These are phyloP conservation scores for Tortrix viridana DNA, from an alignment of 2,888 invertebrate genomes.

Conservation along the genomic window DNA sequence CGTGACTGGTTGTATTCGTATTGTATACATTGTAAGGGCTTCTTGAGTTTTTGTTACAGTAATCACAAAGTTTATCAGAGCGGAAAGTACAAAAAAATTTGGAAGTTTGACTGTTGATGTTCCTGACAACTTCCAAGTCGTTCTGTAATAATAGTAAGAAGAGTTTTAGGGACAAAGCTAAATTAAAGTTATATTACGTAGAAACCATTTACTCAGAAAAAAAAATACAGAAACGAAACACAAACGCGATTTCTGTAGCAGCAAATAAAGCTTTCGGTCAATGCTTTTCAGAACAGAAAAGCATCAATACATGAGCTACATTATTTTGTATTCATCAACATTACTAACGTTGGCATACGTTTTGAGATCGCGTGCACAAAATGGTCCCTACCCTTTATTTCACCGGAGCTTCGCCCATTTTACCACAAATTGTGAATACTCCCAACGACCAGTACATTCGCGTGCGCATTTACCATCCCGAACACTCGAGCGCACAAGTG, in stretches of 20 bases:
- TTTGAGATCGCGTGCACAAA: too few relatives aligned
- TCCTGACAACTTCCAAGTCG: background rate
- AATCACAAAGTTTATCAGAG: conserved; percentile 37
- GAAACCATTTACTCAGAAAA: too few relatives aligned
- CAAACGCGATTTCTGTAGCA: too few relatives aligned
- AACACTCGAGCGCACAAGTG: conserved; percentile 41
- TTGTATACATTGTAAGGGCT: conserved; percentile 44
- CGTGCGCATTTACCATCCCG: conserved; percentile 2
- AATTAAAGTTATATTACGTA: too few relatives aligned
- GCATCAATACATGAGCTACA: too few relatives aligned
- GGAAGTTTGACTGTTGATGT: conserved; percentile 3
- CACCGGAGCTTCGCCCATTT: background rate
- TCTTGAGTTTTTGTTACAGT: conserved; percentile 44
- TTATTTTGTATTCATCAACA: too few relatives aligned
- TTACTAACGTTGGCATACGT: too few relatives aligned
- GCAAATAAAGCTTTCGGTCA: too few relatives aligned
- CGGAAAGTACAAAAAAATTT: conserved; percentile 27
- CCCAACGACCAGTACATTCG: conserved; percentile 3
- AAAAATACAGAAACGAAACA: too few relatives aligned
- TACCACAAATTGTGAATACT: too few relatives aligned
- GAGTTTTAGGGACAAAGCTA: too few relatives aligned
- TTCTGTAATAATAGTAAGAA: background rate
- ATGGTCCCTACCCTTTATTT: background rate
- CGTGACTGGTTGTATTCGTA: conserved; percentile 45
- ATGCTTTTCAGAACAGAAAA: too few relatives aligned